Base-by-base conservation (phyloP, 35 echinoderm and acorn worm genomes). In the Diadema setosum region DNA sequence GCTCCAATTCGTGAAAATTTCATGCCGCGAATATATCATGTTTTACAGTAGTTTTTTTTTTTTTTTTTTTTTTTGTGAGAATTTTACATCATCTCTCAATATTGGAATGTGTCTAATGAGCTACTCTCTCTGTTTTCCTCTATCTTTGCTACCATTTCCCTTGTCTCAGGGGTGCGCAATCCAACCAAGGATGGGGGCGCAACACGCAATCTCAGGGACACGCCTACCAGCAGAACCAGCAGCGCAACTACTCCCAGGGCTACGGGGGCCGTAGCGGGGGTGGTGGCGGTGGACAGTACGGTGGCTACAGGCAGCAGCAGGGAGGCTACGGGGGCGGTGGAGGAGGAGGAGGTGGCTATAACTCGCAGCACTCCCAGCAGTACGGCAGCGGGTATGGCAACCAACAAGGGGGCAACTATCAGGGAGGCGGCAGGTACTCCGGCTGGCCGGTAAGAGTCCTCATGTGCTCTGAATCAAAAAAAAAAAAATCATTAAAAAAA, bases 191-290 rank as follows among this genome's bases (percentile, higher is more conserved):
- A 61, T 61, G 82, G 31, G 30, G 20, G 48, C 48, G 27, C 27
- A 74, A 70, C 21, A 61, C 70, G 30, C 85, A 87, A 32, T 46
- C 24, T 29, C 61, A 70, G 26, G 85, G 85, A 27, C 41, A 87
- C 12, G 24, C 39, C 42, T 70, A 87, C 20, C 85, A 74, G 39
- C 63, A 87, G 48, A 26, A 61, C 44, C 85, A 87, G 63, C 50
- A 85, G 83, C 59, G 39, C 24, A 36, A 70, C 9, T 31, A 65
- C 40, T 46, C 42, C 42, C 42, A 48, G 2, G 43, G 67, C 29
- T 40, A 49, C 9, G 64, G 85, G 39, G 82, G 55, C 48, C 44
- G 64, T 16, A 45, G 52, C 32, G 37, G 36, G 34, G 34, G 50
- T 29, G 82, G 82, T n/a, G 58, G 64, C 39, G 52, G 82, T 63